These are phyloP conservation scores for Delia radicum DNA, from an alignment of 1,140 invertebrate species.

Conservation along the genomic window DNA sequence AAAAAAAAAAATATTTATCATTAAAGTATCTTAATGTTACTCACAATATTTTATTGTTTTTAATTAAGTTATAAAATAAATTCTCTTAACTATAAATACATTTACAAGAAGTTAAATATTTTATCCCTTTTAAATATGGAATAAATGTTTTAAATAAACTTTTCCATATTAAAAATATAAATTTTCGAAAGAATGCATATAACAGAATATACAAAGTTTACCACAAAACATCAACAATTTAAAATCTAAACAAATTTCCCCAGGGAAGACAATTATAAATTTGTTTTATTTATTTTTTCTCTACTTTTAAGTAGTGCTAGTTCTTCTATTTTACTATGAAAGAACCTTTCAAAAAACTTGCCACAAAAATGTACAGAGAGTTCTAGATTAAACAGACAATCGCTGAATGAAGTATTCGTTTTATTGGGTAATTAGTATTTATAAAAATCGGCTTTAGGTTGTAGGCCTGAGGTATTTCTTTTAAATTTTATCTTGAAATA, in stretches of 20 bases:
- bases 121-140: not conserved
- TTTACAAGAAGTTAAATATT: slow-evolving; percentile 14
- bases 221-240: slow-evolving; percentile 24
- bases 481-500: too few species aligned
- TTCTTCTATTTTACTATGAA: not conserved
- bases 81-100: not conserved
- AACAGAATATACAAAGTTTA: not conserved
- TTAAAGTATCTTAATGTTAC: not conserved
- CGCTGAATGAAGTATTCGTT: too few species aligned
- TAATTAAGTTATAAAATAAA: slow-evolving; percentile 21
- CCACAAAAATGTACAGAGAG: not conserved
- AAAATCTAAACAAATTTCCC: slow-evolving; percentile 24
- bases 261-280: slow-evolving; percentile 18
- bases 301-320: not conserved
- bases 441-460: too few species aligned
- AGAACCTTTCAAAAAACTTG: slow-evolving; percentile 3
- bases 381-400: not conserved
- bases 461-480: too few species aligned
- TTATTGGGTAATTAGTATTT: too few species aligned
- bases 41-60: not conserved
- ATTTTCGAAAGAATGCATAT: not conserved
- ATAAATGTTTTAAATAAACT: not conserved
- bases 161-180: not conserved
- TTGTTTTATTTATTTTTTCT: not conserved
- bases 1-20: too few species aligned